Base-by-base conservation (phyloP, 2,888 invertebrate species). In the Sericinus montela region DNA sequence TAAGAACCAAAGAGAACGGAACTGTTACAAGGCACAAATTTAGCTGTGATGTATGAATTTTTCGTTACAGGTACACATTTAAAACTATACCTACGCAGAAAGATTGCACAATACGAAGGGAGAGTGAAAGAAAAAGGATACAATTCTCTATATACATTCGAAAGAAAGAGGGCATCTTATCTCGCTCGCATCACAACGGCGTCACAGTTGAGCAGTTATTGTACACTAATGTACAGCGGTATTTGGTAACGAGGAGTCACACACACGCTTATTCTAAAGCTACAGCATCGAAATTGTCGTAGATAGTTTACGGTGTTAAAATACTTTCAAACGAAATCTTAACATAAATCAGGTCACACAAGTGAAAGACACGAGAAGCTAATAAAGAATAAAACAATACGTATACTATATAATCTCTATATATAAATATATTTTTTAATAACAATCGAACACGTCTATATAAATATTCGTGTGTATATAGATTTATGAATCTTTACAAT, bases 281-380 rank as follows among this genome's bases (percentile, higher is more conserved):
- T 48, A 50, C 51, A 51, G 52, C 49, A 51, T 52, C 53, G 51
- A 55, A 57, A 55, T 57, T 56, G 57, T 63, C 63, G 60, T 59
- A 65, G 70, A 73, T 66, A 77, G 72, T 71, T 70, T 66, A 67
- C 66, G 62, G 46, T 67, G 65, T 68, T 62, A 67, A 58, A 70
- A 67, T 67, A 71, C 63, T 64, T 67, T 69, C 66, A 69, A 72
- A 75, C 45, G 45, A 49, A 35, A 80, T 82, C 86, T 87, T 87
- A 87, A 81, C 81, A 77, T 82, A 86, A 86, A 86, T 87, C 87
- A 87, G 87, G 87, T 88, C 87, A 87, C 87, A 87, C 74, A 81
- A 86, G 82, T 80, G 80, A 83, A 79, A 74, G 74, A 77, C 73
- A 77, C 67, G 75, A 72, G 75, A 71, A 68, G 41, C 32, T 59